Evolutionary conservation across 2,888 invertebrate genomes (phyloP), one percentile per base, ranked within the genome.

Genomic region (Dromius quadrimaculatus): DNA sequence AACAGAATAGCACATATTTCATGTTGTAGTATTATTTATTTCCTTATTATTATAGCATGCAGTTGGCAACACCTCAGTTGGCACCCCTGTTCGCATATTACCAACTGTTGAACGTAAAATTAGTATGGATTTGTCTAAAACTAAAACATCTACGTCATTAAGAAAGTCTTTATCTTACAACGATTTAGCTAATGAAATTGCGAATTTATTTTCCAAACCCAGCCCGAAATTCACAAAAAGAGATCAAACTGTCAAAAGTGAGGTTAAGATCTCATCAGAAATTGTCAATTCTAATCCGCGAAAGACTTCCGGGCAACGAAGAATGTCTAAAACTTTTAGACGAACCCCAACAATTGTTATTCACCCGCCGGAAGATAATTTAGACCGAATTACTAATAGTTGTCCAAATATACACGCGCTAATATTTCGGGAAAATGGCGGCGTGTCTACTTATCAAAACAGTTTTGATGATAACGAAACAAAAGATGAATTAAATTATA

Each of bases 141-240:
- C 15, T 59, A 68, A 59, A 41, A 17, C 43, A 1, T 11, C 34
- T 17, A 71, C 36, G n/a, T 9, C 72, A 11, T 69, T 77, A 13
- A 75, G 74, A 71, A 80, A 79, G 74, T 79, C 81, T 15, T 71
- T 80, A 22, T 81, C 81, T 2, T 82, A 81, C 73, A 74, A 77
- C 72, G 82, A 82, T 76, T 75, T 82, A 17, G 81, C 80, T 65
- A 78, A 78, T 50, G 79, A 82, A 72, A 81, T 82, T 28, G 79
- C 81, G 71, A 76, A 72, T 64, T 76, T 82, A 63, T 68, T 82
- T 71, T 82, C 82, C 0, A 76, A 76, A 64, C 74, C 73, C 17
- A 70, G 71, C 11, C 28, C 63, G 4, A 71, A 71, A 54, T 22
- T 57, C 1, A 9, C 20, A 2, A 13, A 74, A 61, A 32, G 72